These are phyloP conservation scores for Schizotus pectinicornis DNA, from an alignment of 2,888 invertebrate species.

Conservation along the genomic window DNA sequence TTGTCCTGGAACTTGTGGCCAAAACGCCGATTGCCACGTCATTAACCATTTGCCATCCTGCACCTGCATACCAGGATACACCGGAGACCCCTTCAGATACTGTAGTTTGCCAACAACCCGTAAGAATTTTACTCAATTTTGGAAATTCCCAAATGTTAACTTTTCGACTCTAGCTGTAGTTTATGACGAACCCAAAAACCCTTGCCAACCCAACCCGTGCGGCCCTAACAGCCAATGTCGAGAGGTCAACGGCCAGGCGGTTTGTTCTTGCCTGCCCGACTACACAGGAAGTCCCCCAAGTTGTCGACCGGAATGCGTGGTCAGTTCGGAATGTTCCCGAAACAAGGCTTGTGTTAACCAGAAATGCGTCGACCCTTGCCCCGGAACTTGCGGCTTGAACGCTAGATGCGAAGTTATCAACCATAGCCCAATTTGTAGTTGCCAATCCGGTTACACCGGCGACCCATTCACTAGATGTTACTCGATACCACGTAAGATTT, in stretches of 20 bases:
- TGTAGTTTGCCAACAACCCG: conserved; percentile 51
- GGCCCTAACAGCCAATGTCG: conserved; percentile 76
- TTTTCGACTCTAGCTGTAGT: background rate
- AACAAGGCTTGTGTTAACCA: conserved; percentile 74
- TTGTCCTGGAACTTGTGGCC: conserved; percentile 80
- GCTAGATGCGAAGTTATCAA: conserved; percentile 63
- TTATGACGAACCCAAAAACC: conserved; percentile 55
- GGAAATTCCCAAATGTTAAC: background rate
- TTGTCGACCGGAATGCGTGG: conserved; percentile 81
- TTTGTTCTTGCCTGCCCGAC: conserved; percentile 59
- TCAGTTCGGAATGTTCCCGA: conserved; percentile 77
- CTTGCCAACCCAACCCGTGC: conserved; percentile 75
- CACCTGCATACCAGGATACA: conserved; percentile 68
- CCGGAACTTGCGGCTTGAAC: conserved; percentile 67
- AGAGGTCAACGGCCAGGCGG: conserved; percentile 61
- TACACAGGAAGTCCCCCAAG: conserved; percentile 65
- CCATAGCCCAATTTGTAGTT: conserved; percentile 69
- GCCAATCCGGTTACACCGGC: conserved; percentile 66
- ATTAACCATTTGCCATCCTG: conserved; percentile 75
- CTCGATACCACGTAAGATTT: conserved; percentile 53
- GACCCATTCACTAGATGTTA: conserved; percentile 74
- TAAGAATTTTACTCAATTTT: conserved; percentile 44
- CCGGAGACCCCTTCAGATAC: conserved; percentile 64
- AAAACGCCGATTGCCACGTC: conserved; percentile 76
- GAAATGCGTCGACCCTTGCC: conserved; percentile 76